Conservation (phyloP, 2,113 vertebrate genomes). For the Phaethon lepturus region DNA sequence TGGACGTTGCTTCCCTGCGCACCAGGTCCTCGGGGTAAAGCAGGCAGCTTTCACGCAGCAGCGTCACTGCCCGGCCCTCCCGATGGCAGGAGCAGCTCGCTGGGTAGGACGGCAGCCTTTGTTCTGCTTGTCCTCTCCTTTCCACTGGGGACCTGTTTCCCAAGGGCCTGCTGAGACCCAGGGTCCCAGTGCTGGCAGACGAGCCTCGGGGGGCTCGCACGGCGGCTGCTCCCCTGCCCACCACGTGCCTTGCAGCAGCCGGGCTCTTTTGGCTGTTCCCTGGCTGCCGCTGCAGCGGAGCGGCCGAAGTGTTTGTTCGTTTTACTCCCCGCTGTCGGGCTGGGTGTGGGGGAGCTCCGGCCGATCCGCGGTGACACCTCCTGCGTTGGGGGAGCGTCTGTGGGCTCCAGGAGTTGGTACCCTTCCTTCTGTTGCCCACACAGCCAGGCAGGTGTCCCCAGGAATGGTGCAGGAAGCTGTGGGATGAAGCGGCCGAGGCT, state of each 20-base stretch:
- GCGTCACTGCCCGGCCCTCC: neutral
- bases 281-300: neutral
- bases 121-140: neutral
- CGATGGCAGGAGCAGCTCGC: fast-evolving
- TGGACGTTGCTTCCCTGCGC: neutral
- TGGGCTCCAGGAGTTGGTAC: neutral
- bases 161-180: neutral
- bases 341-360: neutral
- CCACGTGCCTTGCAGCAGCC: fast-evolving
- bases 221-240: neutral
- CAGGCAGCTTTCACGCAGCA: neutral
- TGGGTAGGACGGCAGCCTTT: neutral
- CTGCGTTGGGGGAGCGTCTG: neutral
- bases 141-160: neutral
- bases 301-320: neutral
- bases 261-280: neutral
- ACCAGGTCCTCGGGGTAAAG: neutral
- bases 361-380: neutral
- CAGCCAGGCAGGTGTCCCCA: neutral
- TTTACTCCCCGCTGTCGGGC: neutral
- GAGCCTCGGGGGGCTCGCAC: fast-evolving
- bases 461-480: neutral
- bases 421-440: neutral
- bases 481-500: neutral
- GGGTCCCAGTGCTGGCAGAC: neutral